A percentile compares a stretch with the other conserved stretches of the same genome.
Conservation (phyloP, 2,888 invertebrate species). For the Conchocele bisecta region DNA sequence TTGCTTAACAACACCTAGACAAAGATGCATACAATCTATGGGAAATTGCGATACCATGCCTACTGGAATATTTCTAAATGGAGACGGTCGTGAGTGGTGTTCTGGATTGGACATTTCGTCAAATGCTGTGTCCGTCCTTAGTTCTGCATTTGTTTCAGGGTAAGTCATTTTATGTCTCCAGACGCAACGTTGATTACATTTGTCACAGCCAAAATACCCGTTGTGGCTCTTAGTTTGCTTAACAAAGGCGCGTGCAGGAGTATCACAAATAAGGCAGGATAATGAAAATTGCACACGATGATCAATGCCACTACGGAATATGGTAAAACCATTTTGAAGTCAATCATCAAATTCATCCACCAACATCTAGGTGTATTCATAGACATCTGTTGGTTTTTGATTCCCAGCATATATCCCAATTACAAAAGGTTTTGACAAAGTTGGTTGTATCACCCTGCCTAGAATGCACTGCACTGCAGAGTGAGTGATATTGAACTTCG, state of each 20-base stretch:
- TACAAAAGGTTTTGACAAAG: constrained; percentile 3
- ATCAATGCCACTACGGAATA: too few relatives aligned
- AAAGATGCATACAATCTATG: not conserved
- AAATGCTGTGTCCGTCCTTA: constrained; percentile 52
- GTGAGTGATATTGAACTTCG: constrained; percentile 9
- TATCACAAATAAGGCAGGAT: constrained; percentile 22
- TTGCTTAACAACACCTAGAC: constrained; percentile 1
- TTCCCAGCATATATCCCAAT: too few relatives aligned
- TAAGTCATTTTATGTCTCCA: constrained; percentile 46
- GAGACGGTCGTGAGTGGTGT: constrained; percentile 50
- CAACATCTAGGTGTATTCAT: not conserved
- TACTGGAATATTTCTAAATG: too few relatives aligned
- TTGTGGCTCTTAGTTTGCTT: too few relatives aligned
- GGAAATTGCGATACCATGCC: constrained; percentile 1
- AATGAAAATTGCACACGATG: too few relatives aligned
- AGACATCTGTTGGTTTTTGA: not conserved
- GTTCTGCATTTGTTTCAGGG: too few relatives aligned
- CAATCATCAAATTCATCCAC: not conserved
- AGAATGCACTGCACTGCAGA: constrained; percentile 19
- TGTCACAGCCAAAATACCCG: too few relatives aligned
- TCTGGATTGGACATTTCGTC: constrained; percentile 44
- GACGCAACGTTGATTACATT: too few relatives aligned
- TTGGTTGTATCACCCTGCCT: constrained; percentile 6
- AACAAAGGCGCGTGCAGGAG: constrained; percentile 23
- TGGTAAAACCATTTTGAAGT: constrained; percentile 1